Evolutionary conservation across 2,888 invertebrate genomes (phyloP).

Genomic region (Cantharis nigra): DNA sequence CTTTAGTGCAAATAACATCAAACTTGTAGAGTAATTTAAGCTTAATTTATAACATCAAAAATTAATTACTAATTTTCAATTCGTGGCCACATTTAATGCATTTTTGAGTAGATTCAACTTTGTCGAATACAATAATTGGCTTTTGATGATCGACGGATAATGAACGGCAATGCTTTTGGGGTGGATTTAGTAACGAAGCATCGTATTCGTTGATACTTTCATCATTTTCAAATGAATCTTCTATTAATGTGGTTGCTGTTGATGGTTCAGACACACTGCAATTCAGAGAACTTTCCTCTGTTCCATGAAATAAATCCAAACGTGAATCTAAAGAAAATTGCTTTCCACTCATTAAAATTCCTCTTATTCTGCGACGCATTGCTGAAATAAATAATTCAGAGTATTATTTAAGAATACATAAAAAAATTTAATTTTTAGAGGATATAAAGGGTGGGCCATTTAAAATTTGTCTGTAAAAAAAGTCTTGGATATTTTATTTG

Average conservation of each 20-base stretch:
- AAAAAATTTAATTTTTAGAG: no score
- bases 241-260: constrained; percentile 44
- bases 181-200: constrained; percentile 3
- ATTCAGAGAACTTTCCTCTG: constrained; percentile 58
- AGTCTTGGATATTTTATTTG: no score
- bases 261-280: constrained; percentile 39
- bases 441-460: no score
- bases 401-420: no score
- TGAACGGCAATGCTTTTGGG: constrained; percentile 58
- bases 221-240: constrained; percentile 48
- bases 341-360: constrained; percentile 88
- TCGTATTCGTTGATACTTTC: constrained; percentile 37
- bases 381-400: constrained; percentile 58
- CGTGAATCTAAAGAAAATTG: constrained; percentile 90
- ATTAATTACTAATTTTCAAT: not conserved
- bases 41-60: not conserved
- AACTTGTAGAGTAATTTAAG: not conserved
- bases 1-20: not conserved
- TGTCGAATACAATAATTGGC: constrained; percentile 21
- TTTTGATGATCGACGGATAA: constrained; percentile 60
- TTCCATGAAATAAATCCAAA: constrained; percentile 84
- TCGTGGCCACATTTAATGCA: constrained; percentile 53
- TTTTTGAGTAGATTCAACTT: constrained; percentile 33
- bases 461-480: no score
- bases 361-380: constrained; percentile 83